A percentile compares a stretch with the other conserved stretches of the same genome.
These are phyloP conservation scores for Chloropsis cyanopogon DNA, from an alignment of 2,113 vertebrate genomes.

Conservation along the genomic window DNA sequence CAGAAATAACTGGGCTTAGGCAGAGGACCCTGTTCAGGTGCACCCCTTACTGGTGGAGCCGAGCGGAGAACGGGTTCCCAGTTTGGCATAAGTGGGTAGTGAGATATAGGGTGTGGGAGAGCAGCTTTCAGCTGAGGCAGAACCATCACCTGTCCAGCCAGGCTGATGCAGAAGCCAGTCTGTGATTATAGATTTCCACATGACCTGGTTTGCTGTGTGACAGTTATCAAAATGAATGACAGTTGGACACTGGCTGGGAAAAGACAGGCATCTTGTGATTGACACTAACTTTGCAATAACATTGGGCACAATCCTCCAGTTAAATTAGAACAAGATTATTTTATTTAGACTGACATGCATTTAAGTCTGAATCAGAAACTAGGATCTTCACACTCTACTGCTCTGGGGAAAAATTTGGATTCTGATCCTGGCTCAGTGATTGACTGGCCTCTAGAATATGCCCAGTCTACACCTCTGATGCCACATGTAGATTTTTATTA, in stretches of 20 bases:
- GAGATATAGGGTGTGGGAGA: not conserved
- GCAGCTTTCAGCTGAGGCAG: not conserved
- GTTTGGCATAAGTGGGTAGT: not conserved
- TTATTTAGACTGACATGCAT: not conserved
- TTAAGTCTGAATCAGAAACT: conserved; percentile 3
- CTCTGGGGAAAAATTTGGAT: not conserved
- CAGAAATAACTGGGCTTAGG: not conserved
- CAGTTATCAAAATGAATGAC: conserved; percentile 38
- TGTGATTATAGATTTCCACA: not conserved
- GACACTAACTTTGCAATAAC: conserved; percentile 22
- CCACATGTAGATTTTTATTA: not conserved
- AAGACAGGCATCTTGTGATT: not conserved
- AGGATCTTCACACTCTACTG: not conserved
- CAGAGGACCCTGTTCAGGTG: not conserved
- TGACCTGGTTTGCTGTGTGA: conserved; percentile 17
- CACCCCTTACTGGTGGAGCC: not conserved
- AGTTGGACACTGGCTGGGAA: not conserved
- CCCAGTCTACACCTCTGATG: not conserved
- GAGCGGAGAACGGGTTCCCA: not conserved
- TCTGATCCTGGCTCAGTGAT: not conserved
- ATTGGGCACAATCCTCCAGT: not conserved
- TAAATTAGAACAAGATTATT: conserved; percentile 32
- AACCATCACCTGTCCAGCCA: not conserved
- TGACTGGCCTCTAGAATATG: not conserved
- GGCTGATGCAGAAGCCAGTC: not conserved